Base-by-base conservation (phyloP, 2,113 vertebrate species). In the Hippocampus barbouri region DNA sequence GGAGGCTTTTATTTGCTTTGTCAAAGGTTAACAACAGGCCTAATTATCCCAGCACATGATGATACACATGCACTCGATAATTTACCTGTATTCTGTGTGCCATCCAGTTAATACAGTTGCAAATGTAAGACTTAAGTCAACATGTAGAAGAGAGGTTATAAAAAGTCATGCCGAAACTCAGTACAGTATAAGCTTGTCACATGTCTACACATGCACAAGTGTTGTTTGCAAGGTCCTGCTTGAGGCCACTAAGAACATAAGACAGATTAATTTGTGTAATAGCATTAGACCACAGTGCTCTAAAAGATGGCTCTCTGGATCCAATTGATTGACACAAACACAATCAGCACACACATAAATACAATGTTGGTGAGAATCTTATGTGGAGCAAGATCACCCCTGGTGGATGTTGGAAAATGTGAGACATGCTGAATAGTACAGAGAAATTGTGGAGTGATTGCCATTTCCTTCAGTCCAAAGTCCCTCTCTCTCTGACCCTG, bases 251-350 rank as follows among this genome's bases (percentile, higher is more conserved):
- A 79, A 85, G 74, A 80, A 77, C 60, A 71, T 85, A 79, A 85
- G 75, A 75, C 5, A 45, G 74, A 79, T 85, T 72, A 75, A 85
- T 86, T 80, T 75, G 70, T 56, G 27, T 79, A 88, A 87, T 69
- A 76, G 75, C 61, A 85, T 88, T 86, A 83, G 66, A 68, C 61
- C 30, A 40, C 70, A 83, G 77, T n/a, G 34, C 66, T 76, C 51
- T 83, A 79, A 74, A 88, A 83, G 68, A 72, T 27, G 47, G 57
- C 23, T 70, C 6, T 72, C 34, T 77, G 27, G 61, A 80, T 56
- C 72, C 23, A 34, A 68, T 84, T 47, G 62, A 43, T 27, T 49
- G 64, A 66, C 27, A 51, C 45, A 69, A 68, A 34, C 27, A 72
- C 11, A 71, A 53, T 23, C 30, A 64, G 64, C 25, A 66, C 63